Conservation (phyloP, 2,888 invertebrate genomes). For the Habrosyne pyritoides region DNA sequence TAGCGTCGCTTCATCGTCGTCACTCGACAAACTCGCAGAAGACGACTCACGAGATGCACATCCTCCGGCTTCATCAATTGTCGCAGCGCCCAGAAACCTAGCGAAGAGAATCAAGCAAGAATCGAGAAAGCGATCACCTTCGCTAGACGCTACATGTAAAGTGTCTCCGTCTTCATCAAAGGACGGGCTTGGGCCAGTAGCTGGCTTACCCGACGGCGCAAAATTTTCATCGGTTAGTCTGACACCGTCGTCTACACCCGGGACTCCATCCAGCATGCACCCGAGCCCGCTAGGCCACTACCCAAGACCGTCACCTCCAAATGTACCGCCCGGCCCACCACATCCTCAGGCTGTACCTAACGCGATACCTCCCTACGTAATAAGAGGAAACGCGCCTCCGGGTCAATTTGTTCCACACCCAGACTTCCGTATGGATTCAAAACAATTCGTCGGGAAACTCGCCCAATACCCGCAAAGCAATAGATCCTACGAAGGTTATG, state of each 20-base stretch:
- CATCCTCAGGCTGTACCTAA: constrained; percentile 84
- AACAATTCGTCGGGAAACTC: constrained; percentile 76
- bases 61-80: constrained; percentile 84
- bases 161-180: constrained; percentile 83
- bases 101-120: constrained; percentile 81
- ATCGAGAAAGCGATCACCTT: constrained; percentile 84
- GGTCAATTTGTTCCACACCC: constrained; percentile 79
- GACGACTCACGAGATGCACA: constrained; percentile 90
- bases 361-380: constrained; percentile 83
- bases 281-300: constrained; percentile 87
- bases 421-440: constrained; percentile 79
- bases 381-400: constrained; percentile 78
- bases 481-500: constrained; percentile 70
- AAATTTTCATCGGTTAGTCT: constrained; percentile 85
- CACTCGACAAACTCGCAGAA: constrained; percentile 89
- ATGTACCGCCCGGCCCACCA: constrained; percentile 84
- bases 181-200: constrained; percentile 70
- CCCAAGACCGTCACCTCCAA: constrained; percentile 88
- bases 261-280: constrained; percentile 85
- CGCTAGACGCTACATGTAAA: constrained; percentile 74
- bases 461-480: constrained; percentile 72
- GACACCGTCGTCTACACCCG: constrained; percentile 85
- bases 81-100: constrained; percentile 78
- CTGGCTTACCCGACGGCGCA: constrained; percentile 80
- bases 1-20: constrained; percentile 86